phyloP scores from a whole-genome alignment of 2,888 invertebrate genomes.

The Dynastes maya region DNA sequence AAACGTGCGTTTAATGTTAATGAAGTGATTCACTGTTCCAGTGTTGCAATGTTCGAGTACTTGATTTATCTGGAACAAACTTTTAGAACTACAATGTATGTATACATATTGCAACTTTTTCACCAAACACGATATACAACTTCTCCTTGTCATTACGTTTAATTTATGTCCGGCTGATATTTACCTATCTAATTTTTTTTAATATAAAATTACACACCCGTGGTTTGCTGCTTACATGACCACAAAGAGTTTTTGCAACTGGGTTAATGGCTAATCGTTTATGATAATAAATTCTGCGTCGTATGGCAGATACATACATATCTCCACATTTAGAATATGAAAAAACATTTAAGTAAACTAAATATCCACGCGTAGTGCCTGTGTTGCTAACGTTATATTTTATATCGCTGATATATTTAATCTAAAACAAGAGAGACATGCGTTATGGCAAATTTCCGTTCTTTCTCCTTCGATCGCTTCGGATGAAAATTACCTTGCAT shows the following conservation, averaged over 20 bases:
- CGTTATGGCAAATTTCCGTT: no score
- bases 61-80: neutral
- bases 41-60: no score
- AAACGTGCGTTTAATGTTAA: no score
- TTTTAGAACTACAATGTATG: no score
- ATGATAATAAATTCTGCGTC: slow-evolving; percentile 27
- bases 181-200: slow-evolving; percentile 31
- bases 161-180: slow-evolving; percentile 22
- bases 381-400: neutral
- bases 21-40: no score
- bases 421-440: neutral
- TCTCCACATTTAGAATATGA: no score
- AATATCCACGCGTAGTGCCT: no score
- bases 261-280: slow-evolving; percentile 27
- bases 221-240: neutral
- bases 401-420: neutral
- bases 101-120: neutral
- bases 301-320: no score
- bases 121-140: slow-evolving; percentile 18
- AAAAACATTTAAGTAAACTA: no score
- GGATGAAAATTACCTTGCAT: no score
- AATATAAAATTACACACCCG: neutral
- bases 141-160: slow-evolving; percentile 13
- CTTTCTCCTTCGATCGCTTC: no score
- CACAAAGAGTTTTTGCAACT: slow-evolving; percentile 33